These are phyloP conservation scores for Scomber scombrus DNA, from an alignment of 2,113 vertebrate species.

Conservation along the genomic window DNA sequence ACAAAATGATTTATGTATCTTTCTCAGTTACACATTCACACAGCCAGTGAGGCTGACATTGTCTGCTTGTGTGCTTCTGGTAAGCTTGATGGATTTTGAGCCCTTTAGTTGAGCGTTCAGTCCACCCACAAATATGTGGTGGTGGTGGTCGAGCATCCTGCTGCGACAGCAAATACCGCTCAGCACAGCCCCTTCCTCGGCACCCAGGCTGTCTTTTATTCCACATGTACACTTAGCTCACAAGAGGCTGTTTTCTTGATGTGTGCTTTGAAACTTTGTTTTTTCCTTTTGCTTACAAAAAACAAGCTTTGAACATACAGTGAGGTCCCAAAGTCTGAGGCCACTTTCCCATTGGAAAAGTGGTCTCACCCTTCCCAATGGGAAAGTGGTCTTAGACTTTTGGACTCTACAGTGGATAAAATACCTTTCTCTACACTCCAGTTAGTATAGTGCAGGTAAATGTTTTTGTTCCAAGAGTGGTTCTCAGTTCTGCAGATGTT, in stretches of 20 bases:
- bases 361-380: too few species aligned
- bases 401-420: background rate
- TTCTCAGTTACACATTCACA: slow-evolving; percentile 26
- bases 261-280: slow-evolving; percentile 9
- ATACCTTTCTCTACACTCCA: background rate
- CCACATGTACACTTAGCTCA: slow-evolving; percentile 27
- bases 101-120: slow-evolving; percentile 32
- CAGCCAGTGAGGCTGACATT: slow-evolving; percentile 19
- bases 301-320: background rate
- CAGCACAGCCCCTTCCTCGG: slow-evolving; percentile 32
- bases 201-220: slow-evolving; percentile 20
- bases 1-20: slow-evolving; percentile 49
- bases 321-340: too few species aligned
- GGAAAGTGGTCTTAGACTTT: too few species aligned
- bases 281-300: slow-evolving; percentile 7
- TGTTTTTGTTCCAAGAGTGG: background rate
- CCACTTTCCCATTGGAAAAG: too few species aligned
- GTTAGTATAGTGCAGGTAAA: background rate
- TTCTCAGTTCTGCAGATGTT: background rate
- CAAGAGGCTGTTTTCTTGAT: slow-evolving; percentile 9
- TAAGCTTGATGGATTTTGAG: slow-evolving; percentile 61
- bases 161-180: slow-evolving; percentile 64
- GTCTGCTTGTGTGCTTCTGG: slow-evolving; percentile 44
- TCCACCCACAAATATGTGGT: slow-evolving; percentile 74
- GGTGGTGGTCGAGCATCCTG: slow-evolving; percentile 63